Conservation (phyloP, 2,797 vertebrate genomes). For the Poeciliopsis turneri region DNA sequence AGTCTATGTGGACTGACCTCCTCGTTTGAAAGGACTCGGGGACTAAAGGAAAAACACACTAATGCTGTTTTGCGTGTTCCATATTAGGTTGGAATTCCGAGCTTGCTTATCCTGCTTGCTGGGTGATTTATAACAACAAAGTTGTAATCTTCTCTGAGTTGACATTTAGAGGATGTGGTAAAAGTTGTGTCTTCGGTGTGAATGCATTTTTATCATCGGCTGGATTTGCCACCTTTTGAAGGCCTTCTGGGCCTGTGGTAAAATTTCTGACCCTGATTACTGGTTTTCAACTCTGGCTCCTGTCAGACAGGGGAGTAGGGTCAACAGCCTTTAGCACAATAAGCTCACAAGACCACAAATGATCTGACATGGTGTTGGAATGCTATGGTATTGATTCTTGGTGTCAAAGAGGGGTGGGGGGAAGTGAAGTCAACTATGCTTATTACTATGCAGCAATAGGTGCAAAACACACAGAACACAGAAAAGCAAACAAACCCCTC, state of each 20-base stretch:
- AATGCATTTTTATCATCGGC: conserved; percentile 68
- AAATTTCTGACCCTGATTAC: conserved; percentile 78
- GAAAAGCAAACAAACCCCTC: conserved; percentile 44
- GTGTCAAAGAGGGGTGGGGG: not conserved
- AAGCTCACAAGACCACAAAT: conserved; percentile 46
- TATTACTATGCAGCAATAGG: conserved; percentile 4
- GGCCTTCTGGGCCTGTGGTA: conserved; percentile 70
- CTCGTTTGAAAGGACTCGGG: conserved; percentile 71
- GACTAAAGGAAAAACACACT: conserved; percentile 60
- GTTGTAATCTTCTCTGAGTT: conserved; percentile 65
- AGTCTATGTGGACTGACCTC: conserved; percentile 74
- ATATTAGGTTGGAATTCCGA: conserved; percentile 62
- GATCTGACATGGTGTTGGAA: conserved; percentile 53
- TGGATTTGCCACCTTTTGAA: conserved; percentile 74
- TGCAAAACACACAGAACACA: conserved; percentile 44
- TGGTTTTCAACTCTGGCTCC: conserved; percentile 73
- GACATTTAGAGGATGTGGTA: conserved; percentile 75
- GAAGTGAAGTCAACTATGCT: too few species aligned
- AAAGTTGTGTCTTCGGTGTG: conserved; percentile 67
- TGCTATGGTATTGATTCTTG: conserved; percentile 48
- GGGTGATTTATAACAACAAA: conserved; percentile 64
- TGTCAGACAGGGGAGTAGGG: conserved; percentile 65
- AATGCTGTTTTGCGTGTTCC: conserved; percentile 59
- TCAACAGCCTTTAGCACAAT: conserved; percentile 70
- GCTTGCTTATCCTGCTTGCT: conserved; percentile 53